Base-by-base conservation (phyloP, 1,140 invertebrate species). In the Conus betulinus region DNA sequence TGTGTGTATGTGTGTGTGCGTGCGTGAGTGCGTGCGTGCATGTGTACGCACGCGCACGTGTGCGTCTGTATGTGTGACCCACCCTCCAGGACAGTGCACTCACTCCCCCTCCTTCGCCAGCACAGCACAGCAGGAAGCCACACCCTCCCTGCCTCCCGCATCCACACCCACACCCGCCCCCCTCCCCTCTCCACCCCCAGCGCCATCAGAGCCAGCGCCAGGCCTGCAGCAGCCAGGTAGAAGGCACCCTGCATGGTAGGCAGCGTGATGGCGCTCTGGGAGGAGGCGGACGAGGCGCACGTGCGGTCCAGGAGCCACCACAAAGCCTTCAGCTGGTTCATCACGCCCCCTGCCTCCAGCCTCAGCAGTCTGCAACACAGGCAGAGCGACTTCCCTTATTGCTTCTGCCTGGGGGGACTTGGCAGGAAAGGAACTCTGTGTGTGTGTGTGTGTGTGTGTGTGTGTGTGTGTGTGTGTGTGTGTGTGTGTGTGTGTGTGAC, bases 271-370 rank as follows among this genome's bases (percentile, higher is more conserved):
- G 82, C 82, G 3, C 5, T 10, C 23, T 63, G 23, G 55, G 23
- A 23, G 82, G 82, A 84, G 53, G 6, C 13, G 25, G 23, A n/a
- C 23, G n/a, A 20, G 57, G 57, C 8, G 82, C 82, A 84, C 11
- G 6, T 67, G 20, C 13, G 25, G 23, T n/a, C 11, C 55, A 4
- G 6, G 11, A 55, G 82, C 82, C 82, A 84, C 82, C 82, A 84
- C 57, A 63, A n/a, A 8, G 23, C n/a, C 52, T 39, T 53, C 23
- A 84, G 82, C n/a, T 60, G 57, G 13, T 63, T 0, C 82, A 67
- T 67, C 39, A 84, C 53, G 5, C 82, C 82, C 17, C 52, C 82
- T 1, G 53, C 82, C 27, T 84, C n/a, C 82, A 84, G 82, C 82
- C 23, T 60, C 82, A 84, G 82, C 3, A 84, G 27, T 4, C 82